Conservation (phyloP, 2,888 invertebrate species). For the Amiota mariae region DNA sequence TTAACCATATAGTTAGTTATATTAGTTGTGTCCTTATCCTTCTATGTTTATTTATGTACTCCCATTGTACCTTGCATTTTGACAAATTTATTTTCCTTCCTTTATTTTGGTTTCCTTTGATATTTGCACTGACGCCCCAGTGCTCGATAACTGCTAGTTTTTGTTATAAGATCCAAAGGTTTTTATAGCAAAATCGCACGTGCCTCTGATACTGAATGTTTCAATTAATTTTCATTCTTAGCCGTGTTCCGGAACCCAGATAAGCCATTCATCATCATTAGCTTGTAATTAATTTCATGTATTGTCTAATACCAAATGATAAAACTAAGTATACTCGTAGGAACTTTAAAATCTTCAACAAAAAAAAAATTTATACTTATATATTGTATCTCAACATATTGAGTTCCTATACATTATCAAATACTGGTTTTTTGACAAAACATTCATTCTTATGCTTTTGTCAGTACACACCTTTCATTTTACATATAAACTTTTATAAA, state of each 20-base stretch:
- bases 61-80: conserved; percentile 13
- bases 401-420: too few species aligned
- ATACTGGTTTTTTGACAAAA: too few species aligned
- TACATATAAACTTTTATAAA: too few species aligned
- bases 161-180: background rate
- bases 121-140: background rate
- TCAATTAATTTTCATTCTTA: conserved; percentile 1
- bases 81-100: background rate
- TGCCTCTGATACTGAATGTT: background rate
- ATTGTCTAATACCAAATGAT: conserved; percentile 6
- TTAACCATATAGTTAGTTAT: background rate
- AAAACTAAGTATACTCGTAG: background rate
- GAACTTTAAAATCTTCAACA: background rate
- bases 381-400: background rate
- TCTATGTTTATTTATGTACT: background rate
- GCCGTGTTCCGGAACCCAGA: background rate
- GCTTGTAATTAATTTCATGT: conserved; percentile 14
- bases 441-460: too few species aligned
- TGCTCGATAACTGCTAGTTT: conserved; percentile 6
- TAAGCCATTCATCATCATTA: background rate
- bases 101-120: background rate
- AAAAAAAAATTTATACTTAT: background rate
- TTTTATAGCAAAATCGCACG: background rate
- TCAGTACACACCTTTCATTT: too few species aligned
- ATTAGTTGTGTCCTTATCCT: background rate